These are phyloP conservation scores for Gila robusta DNA, from an alignment of 2,797 vertebrate species.

Conservation along the genomic window DNA sequence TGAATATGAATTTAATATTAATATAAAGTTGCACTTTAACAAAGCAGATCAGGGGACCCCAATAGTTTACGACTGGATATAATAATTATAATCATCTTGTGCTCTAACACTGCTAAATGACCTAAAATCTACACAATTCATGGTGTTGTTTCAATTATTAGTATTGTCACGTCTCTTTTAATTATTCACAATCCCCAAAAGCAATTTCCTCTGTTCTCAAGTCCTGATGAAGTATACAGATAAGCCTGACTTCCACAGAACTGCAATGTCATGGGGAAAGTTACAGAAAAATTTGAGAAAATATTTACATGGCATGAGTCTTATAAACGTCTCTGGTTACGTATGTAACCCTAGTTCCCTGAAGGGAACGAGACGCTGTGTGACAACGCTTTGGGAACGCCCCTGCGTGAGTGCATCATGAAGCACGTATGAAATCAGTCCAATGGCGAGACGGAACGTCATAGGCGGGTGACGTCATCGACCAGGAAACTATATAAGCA, in stretches of 20 bases:
- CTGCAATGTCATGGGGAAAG: constrained; percentile 24
- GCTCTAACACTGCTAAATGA: constrained; percentile 11
- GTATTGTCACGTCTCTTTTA: constrained; percentile 27
- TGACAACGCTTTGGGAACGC: too few species aligned
- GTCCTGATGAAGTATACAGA: constrained; percentile 13
- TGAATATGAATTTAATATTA: neutral
- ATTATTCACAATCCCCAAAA: constrained; percentile 41
- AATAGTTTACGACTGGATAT: neutral
- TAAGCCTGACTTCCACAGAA: neutral
- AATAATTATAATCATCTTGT: neutral
- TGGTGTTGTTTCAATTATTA: constrained; percentile 14
- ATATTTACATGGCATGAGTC: neutral
- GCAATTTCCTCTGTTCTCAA: constrained; percentile 20
- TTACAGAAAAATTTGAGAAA: neutral
- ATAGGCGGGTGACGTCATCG: too few species aligned
- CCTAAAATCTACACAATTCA: neutral
- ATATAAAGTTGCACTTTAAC: neutral
- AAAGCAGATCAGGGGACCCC: neutral
- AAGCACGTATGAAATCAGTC: too few species aligned
- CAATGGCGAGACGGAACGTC: too few species aligned
- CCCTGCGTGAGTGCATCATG: too few species aligned
- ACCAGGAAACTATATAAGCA: too few species aligned
- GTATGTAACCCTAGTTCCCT: too few species aligned
- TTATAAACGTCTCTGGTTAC: neutral
- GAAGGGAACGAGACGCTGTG: too few species aligned